Conservation (phyloP, 2,797 vertebrate genomes). For the Enoplosus armatus region DNA sequence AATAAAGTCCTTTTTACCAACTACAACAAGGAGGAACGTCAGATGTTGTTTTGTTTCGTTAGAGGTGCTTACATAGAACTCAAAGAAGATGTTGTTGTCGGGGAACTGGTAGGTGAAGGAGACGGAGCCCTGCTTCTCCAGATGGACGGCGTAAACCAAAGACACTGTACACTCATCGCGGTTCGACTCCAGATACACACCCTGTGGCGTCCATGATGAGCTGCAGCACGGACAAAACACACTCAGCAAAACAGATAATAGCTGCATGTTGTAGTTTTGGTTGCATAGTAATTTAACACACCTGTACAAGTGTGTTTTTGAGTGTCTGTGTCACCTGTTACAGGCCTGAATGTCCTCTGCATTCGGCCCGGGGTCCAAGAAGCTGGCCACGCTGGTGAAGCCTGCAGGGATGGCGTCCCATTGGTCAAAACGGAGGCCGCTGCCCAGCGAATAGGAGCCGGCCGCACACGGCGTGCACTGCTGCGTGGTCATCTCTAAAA, state of each 20-base stretch:
- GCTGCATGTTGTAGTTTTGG: neutral
- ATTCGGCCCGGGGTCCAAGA: slow-evolving; percentile 87
- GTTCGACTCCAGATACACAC: slow-evolving; percentile 95
- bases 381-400: slow-evolving; percentile 93
- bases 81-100: slow-evolving; percentile 99
- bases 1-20: neutral
- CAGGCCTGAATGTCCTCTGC: slow-evolving; percentile 88
- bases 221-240: slow-evolving; percentile 74
- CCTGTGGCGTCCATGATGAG: slow-evolving; percentile 93
- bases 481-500: slow-evolving; percentile 95
- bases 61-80: slow-evolving; percentile 98
- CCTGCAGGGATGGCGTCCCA: slow-evolving; percentile 95
- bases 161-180: slow-evolving; percentile 96
- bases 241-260: neutral
- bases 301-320: neutral
- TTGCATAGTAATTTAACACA: neutral
- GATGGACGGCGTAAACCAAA: slow-evolving; percentile 94
- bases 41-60: too few relatives aligned
- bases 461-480: slow-evolving; percentile 91
- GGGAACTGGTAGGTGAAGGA: slow-evolving; percentile 97
- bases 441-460: slow-evolving; percentile 97
- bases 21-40: neutral
- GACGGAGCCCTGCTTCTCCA: slow-evolving; percentile 95
- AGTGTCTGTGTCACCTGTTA: slow-evolving; percentile 85
- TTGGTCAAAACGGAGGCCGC: slow-evolving; percentile 96